These are phyloP conservation scores for Eudyptes chrysolophus DNA, from an alignment of 2,113 vertebrate genomes.

Conservation along the genomic window DNA sequence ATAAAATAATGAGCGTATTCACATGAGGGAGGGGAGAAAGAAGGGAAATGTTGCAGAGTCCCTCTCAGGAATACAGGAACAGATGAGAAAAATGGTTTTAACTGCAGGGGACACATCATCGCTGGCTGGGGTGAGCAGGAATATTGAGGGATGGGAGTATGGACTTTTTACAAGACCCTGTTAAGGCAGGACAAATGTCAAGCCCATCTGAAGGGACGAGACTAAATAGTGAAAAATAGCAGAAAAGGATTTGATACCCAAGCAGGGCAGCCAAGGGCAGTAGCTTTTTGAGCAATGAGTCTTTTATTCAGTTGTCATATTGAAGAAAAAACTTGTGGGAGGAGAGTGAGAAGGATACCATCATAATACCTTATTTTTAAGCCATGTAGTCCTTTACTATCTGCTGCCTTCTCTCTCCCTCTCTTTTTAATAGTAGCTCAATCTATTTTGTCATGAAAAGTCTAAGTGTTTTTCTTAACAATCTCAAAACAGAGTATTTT, in stretches of 20 bases:
- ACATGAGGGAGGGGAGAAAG: background rate
- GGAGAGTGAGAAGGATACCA: rapidly evolving
- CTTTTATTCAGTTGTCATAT: background rate
- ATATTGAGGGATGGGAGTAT: background rate
- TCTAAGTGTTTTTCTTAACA: background rate
- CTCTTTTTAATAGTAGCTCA: background rate
- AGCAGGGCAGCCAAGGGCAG: background rate
- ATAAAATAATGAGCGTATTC: background rate
- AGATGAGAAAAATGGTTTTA: background rate
- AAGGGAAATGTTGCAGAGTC: background rate
- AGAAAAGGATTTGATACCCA: background rate
- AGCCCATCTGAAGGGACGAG: background rate
- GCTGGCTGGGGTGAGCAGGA: background rate
- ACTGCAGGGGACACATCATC: rapidly evolving
- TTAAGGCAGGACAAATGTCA: background rate
- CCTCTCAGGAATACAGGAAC: background rate
- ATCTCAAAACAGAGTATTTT: background rate
- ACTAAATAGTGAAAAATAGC: background rate
- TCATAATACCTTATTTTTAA: background rate
- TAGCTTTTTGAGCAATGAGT: background rate
- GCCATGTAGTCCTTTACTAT: background rate
- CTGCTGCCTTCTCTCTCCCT: background rate
- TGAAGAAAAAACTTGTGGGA: background rate
- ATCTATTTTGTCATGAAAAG: background rate
- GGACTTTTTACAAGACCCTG: background rate